Base-by-base conservation (phyloP, 1,140 invertebrate genomes). In the Trypoxylus dichotomus region DNA sequence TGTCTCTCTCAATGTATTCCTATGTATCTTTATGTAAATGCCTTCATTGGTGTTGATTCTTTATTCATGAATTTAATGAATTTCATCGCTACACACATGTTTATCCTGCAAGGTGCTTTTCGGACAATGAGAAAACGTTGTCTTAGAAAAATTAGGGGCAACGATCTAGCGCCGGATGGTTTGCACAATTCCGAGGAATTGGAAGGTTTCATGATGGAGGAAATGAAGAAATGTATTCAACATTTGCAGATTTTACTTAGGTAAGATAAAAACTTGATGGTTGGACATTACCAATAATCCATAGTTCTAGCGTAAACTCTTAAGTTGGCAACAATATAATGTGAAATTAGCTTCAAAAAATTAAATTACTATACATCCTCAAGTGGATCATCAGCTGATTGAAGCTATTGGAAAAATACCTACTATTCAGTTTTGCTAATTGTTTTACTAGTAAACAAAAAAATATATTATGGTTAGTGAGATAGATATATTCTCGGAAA, bases 31-130 rank as follows among this genome's bases (percentile, higher is more conserved):
- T 84, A 84, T 73, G 82, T 82, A 1, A 83, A 83, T 41, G 84
- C 82, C 43, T 81, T 85, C 24, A 80, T 84, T 29, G 84, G 83
- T 3, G 83, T 84, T 79, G 84, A 85, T 68, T 81, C 83, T 3
- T 54, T 85, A 32, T 84, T 84, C 76, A 85, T 84, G 83, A 83
- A 84, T 74, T 82, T 84, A 29, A 82, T 85, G 78, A 85, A 85
- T 79, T 81, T 81, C 76, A 78, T 82, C 41, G 81, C 77, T 1
- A 79, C 77, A 10, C 82, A 84, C 77, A 75, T 85, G 43, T 42
- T 47, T 7, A 81, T 85, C n/a, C 78, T 85, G 11, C 80, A 83
- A 77, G 83, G 84, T 24, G 84, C 84, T 15, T 85, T 85, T 72
- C 11, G 41, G 19, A 83, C 81, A 6, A 77, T 83, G 37, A 42